Evolutionary conservation across 1,140 invertebrate genomes (phyloP).

Genomic region (Nasonia giraulti): DNA sequence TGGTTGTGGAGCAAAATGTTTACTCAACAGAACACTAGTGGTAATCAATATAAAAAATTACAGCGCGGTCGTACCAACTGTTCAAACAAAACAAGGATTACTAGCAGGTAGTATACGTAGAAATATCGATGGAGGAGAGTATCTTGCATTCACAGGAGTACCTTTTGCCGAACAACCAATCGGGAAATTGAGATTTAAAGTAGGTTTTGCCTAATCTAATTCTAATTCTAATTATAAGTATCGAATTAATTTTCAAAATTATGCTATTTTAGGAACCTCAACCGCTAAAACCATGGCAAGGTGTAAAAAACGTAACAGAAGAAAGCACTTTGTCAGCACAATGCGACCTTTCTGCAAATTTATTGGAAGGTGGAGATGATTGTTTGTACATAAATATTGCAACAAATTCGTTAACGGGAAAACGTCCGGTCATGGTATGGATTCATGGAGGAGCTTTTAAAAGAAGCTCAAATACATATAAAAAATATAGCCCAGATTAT

Average conservation of each 20-base stretch:
- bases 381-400: constrained; percentile 89
- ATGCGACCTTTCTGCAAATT: constrained; percentile 46
- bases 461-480: constrained; percentile 69
- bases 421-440: constrained; percentile 80
- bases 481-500: constrained; percentile 73
- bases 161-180: constrained; percentile 83
- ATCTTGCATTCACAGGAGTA: constrained; percentile 78
- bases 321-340: constrained; percentile 54
- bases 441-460: constrained; percentile 82
- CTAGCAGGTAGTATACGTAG: constrained; percentile 63
- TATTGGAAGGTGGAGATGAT: constrained; percentile 78
- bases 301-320: constrained; percentile 55
- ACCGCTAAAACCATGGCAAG: constrained; percentile 57
- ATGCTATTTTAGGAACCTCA: constrained; percentile 58
- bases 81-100: constrained; percentile 53
- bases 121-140: constrained; percentile 64
- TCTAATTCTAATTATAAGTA: not conserved
- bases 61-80: not conserved
- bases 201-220: constrained; percentile 55
- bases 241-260: not conserved
- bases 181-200: constrained; percentile 79
- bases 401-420: constrained; percentile 76
- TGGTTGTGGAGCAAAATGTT: no score
- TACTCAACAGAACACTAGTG: no score
- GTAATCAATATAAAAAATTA: not conserved